Conservation (phyloP, 1,140 invertebrate species). For the Dinoponera quadriceps region DNA sequence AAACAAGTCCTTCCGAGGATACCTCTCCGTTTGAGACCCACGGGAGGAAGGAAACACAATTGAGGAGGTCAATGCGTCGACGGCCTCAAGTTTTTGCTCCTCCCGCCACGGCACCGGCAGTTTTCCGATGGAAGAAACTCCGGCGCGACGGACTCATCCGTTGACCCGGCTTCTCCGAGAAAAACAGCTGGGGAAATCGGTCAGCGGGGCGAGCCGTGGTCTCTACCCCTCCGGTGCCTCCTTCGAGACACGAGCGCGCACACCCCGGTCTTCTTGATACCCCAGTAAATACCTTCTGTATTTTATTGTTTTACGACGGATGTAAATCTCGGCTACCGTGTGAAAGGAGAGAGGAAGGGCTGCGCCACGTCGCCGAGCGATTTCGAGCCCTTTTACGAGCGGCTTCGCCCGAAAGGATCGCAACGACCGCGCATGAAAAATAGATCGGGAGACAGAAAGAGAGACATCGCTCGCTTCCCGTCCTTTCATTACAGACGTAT, state of each 20-base stretch:
- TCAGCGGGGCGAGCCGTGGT: slow-evolving; percentile 20
- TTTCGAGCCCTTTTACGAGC: slow-evolving; percentile 26
- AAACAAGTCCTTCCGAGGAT: too few species aligned
- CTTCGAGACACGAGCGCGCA: too few species aligned
- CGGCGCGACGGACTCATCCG: neutral
- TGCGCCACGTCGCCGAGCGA: slow-evolving; percentile 20
- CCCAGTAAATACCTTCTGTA: neutral
- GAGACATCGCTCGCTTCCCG: neutral
- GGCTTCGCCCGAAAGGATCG: neutral
- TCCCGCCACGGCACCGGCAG: too few species aligned
- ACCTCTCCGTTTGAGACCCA: too few species aligned
- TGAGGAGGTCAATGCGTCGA: too few species aligned
- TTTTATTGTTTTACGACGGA: slow-evolving; percentile 36
- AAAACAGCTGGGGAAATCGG: slow-evolving; percentile 9
- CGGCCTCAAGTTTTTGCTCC: too few species aligned
- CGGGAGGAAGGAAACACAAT: too few species aligned
- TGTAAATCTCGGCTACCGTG: slow-evolving; percentile 60
- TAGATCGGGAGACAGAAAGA: neutral
- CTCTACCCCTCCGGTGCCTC: neutral
- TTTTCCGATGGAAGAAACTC: too few species aligned
- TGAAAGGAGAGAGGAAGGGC: neutral
- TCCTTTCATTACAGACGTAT: neutral
- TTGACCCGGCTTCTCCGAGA: neutral
- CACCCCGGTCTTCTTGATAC: too few species aligned
- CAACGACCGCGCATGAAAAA: neutral